A percentile compares a stretch with the other conserved stretches of the same genome.
These are phyloP conservation scores for Dolomedes plantarius DNA, from an alignment of 2,888 invertebrate species.

Conservation along the genomic window DNA sequence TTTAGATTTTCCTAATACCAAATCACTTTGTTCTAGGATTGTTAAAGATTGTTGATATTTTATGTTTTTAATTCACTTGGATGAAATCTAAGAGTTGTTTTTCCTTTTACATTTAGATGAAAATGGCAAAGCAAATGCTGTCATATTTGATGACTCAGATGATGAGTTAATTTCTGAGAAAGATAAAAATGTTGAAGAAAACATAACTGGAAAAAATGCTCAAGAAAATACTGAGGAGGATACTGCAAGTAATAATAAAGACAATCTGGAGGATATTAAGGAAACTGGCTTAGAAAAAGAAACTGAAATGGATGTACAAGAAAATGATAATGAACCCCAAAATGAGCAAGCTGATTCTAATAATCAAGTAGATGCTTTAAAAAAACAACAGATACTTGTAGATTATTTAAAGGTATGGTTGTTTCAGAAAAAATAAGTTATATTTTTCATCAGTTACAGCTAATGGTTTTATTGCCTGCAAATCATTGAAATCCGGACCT, in stretches of 20 bases:
- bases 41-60: no score
- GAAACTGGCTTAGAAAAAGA: background rate
- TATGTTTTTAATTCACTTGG: no score
- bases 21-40: no score
- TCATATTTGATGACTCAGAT: slow-evolving; percentile 48
- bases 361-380: slow-evolving; percentile 21
- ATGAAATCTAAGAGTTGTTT: no score
- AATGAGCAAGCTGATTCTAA: background rate
- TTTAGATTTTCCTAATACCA: no score
- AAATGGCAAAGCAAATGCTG: slow-evolving; percentile 15
- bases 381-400: slow-evolving; percentile 44
- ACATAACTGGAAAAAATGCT: background rate
- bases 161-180: slow-evolving; percentile 27
- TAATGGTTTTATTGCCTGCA: no score
- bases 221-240: background rate
- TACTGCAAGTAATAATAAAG: background rate
- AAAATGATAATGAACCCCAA: background rate
- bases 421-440: background rate
- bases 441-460: no score
- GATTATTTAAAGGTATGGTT: slow-evolving; percentile 44
- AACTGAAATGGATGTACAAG: background rate
- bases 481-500: no score
- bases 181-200: background rate
- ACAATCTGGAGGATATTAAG: background rate
- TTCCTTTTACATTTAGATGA: no score